phyloP scores from a whole-genome alignment of 1,140 invertebrate genomes.

The Drosophila nasuta region DNA sequence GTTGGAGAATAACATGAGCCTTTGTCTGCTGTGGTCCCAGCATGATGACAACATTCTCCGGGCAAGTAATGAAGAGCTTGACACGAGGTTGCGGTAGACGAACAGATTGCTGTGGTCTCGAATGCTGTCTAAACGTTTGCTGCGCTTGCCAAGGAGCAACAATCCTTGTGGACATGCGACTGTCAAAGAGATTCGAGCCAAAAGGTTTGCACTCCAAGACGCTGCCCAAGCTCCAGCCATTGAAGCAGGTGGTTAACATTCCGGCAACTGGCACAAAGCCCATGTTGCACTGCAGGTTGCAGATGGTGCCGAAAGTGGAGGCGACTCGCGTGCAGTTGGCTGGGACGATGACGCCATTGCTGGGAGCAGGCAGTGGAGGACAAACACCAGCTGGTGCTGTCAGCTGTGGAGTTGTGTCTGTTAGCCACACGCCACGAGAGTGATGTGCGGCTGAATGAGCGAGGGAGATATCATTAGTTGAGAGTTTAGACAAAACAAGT shows the following conservation, averaged over 20 bases:
- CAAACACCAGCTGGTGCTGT: constrained; percentile 55
- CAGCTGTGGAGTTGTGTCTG: neutral
- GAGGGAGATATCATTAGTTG: too few relatives aligned
- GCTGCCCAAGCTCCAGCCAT: constrained; percentile 64
- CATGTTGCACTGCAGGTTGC: constrained; percentile 82
- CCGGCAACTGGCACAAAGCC: constrained; percentile 76
- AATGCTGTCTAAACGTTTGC: constrained; percentile 3
- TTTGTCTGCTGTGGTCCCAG: constrained; percentile 86
- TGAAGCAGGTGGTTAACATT: constrained; percentile 55
- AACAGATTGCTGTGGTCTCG: neutral
- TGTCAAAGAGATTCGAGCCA: constrained; percentile 11
- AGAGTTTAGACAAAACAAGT: too few relatives aligned
- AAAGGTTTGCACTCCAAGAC: constrained; percentile 76
- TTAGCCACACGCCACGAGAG: neutral
- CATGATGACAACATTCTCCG: constrained; percentile 87
- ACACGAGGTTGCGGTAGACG: constrained; percentile 14
- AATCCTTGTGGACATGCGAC: neutral
- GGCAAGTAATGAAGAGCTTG: constrained; percentile 88
- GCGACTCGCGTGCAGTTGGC: constrained; percentile 84
- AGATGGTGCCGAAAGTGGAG: constrained; percentile 83
- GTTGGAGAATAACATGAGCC: constrained; percentile 87
- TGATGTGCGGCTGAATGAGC: constrained; percentile 1
- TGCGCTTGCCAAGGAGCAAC: constrained; percentile 11
- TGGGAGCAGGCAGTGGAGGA: constrained; percentile 78
- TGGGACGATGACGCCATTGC: constrained; percentile 85